Conservation (phyloP, 2,113 vertebrate genomes). For the Dinomys branickii region DNA sequence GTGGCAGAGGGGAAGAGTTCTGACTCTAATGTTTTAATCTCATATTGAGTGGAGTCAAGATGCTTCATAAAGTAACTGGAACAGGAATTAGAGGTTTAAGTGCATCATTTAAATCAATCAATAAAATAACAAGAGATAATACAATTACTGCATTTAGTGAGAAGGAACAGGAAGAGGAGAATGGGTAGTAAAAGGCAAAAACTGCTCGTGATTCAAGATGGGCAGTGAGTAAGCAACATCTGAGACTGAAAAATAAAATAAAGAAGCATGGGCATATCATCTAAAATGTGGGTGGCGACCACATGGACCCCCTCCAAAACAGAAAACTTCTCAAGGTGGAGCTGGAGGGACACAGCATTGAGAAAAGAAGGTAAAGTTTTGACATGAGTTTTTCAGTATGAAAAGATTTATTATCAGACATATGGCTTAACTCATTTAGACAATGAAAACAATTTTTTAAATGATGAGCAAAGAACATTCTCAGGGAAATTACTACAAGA, state of each 20-base stretch:
- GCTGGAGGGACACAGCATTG: rapidly evolving
- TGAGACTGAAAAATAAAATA: background rate
- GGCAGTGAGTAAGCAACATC: background rate
- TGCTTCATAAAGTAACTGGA: background rate
- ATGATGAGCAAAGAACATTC: background rate
- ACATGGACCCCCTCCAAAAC: background rate
- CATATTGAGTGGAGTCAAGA: background rate
- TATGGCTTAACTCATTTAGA: background rate
- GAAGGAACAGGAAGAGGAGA: background rate
- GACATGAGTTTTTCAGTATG: background rate
- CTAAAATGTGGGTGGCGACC: background rate
- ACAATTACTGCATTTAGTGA: background rate
- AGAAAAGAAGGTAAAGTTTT: background rate
- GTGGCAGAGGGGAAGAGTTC: background rate
- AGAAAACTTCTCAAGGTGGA: background rate
- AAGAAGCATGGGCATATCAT: rapidly evolving
- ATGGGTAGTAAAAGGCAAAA: background rate
- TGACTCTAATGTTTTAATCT: background rate
- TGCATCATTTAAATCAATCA: background rate
- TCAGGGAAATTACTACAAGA: background rate
- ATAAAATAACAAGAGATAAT: conserved; percentile 15
- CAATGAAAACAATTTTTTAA: background rate
- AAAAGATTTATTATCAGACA: background rate
- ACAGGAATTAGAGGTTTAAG: background rate
- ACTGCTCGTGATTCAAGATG: background rate